Evolutionary conservation across 2,797 vertebrate genomes (phyloP), one percentile per base, ranked within the genome.

Genomic region (Halcyon leucocephala): DNA sequence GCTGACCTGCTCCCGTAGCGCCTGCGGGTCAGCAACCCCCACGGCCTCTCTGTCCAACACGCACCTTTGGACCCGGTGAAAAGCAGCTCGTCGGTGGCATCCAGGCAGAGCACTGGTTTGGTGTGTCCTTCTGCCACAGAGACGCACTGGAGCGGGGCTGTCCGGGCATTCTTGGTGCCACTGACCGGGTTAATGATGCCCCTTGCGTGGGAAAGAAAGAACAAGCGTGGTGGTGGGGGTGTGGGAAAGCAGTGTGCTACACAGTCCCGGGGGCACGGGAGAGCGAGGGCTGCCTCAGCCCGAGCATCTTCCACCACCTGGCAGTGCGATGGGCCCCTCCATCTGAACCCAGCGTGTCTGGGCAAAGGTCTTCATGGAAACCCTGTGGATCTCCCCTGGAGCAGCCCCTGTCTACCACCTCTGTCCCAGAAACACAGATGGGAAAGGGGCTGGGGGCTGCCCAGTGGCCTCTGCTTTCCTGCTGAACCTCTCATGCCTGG

Each of bases 21-120:
- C 1, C 69, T 33, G 4, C 44, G 31, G 39, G 49, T 51, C 60
- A 72, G 46, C 66, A 51, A 6, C 42, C 22, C 12, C 49, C 16
- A 6, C 1, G 1, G 2, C 35, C 31, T 66, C 73, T 66, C 60
- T 22, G 46, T 42, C 66, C 31, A 7, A 1, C 39, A 76, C 93
- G 0, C 97, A 99, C 99, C 99, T 99, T 99, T 99, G 79, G 99
- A 99, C 14, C 99, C 99, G 0, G 99, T 99, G 95, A 99, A 99
- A 18, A 99, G 98, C 94, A 99, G 98, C 96, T 99, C 99, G 1
- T 99, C 99, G 0, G 99, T 99, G 89, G 99, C 99, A 24, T 99
- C 99, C 96, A 99, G 98, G 96, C 99, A 99, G 87, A 99, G 98
- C 54, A 99, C 98, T 1, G 99, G 99, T 96, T 99, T 99, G 39